Evolutionary conservation across 2,797 vertebrate genomes (phyloP), one percentile per base, ranked within the genome.

Genomic region (Phrynocephalus vlangalii): DNA sequence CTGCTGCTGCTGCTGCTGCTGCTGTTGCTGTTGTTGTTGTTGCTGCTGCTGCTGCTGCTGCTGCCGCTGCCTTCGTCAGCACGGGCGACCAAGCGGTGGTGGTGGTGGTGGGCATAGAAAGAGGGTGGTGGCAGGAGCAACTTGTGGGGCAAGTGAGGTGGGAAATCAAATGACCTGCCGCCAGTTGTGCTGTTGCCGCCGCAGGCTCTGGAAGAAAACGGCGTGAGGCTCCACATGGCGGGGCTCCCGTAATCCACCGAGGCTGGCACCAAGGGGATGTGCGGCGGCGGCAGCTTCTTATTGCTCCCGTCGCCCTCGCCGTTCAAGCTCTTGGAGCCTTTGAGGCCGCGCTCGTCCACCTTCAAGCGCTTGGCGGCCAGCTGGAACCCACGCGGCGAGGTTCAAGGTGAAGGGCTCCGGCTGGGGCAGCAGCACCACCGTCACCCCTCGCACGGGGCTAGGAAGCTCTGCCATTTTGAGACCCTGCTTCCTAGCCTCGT

Each of bases 391-490:
- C 96, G 94, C 68, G 11, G 60, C 0, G 22, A 85, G 83, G 68
- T 91, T 95, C 60, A 91, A 63, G 8, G 92, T 87, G 3, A 91
- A 92, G 22, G 44, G n/a, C 89, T 93, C 92, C 83, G 94, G 96
- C 91, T 86, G 95, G 88, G 94, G 71, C 73, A 87, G 95, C 90
- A 94, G 95, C 24, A 95, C 90, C 80, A 95, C 96, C 60, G 72
- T 68, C 87, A 95, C 96, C 85, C 97, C 96, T 94, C 96, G 96
- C 93, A 94, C 95, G 1, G 96, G 92, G 87, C 96, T 97, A 89
- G 94, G 92, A 91, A 96, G 94, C 95, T 98, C 98, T 98, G 99
- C 99, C 99, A 99, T 99, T 98, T 99, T 99, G 98, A 94, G 97
- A 97, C 97, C 97, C 97, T 96, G 97, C 90, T 44, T 97, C 98